phyloP scores from a whole-genome alignment of 1,140 invertebrate genomes.

The Zaprionus ghesquierei region DNA sequence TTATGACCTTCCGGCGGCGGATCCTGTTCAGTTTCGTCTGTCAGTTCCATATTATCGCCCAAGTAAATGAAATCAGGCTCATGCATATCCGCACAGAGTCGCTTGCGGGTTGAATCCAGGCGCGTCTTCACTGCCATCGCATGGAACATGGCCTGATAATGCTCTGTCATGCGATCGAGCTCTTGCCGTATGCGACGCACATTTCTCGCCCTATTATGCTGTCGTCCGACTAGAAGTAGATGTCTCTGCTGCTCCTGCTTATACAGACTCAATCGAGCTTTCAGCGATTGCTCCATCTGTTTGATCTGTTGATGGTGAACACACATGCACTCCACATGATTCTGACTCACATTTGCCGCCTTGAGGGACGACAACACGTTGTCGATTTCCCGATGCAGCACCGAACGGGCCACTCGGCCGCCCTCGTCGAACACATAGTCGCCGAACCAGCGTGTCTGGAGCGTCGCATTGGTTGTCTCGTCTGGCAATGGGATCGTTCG shows the following conservation, averaged over 20 bases:
- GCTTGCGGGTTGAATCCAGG: slow-evolving; percentile 26
- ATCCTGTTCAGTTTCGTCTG: background rate
- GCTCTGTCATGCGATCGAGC: slow-evolving; percentile 37
- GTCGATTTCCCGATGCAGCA: slow-evolving; percentile 38
- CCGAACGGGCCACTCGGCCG: slow-evolving; percentile 2
- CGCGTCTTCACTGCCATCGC: slow-evolving; percentile 40
- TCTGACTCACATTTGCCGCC: slow-evolving; percentile 5
- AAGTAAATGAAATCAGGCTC: slow-evolving; percentile 12
- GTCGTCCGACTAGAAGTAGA: background rate
- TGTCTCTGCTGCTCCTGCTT: slow-evolving; percentile 16
- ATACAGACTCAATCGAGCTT: slow-evolving; percentile 1
- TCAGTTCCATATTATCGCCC: background rate
- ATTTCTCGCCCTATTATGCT: background rate
- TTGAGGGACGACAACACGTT: slow-evolving; percentile 32
- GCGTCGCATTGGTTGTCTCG: background rate
- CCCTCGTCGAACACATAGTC: background rate
- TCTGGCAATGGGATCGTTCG: background rate
- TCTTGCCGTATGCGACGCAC: slow-evolving; percentile 25
- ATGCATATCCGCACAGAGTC: slow-evolving; percentile 1
- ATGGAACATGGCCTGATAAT: slow-evolving; percentile 35
- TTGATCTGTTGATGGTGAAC: slow-evolving; percentile 28
- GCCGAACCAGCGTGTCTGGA: slow-evolving; percentile 54
- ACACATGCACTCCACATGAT: slow-evolving; percentile 34
- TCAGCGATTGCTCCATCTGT: slow-evolving; percentile 53
- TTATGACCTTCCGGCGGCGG: too few species aligned